Evolutionary conservation across 2,113 vertebrate species (phyloP), one percentile per base, ranked within the genome.

Genomic region (Lota lota): DNA sequence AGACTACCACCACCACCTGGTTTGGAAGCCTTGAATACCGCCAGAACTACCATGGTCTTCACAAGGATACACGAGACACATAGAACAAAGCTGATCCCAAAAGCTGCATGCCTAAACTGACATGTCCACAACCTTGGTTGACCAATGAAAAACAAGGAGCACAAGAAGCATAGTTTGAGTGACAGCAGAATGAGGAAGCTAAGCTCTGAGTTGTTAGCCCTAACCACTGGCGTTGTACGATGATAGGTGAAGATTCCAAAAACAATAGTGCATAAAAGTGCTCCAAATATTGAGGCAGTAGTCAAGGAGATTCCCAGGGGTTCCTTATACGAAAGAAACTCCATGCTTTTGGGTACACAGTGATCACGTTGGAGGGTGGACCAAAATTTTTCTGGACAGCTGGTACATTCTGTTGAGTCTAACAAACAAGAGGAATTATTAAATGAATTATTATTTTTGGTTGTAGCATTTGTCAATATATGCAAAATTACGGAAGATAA

Each of bases 201-300:
- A 64, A 90, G 79, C 67, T 90, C 88, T 22, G 87, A 88, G 74
- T 91, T 91, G 64, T 90, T 90, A 66, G 89, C 90, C 40, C 65
- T 84, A 18, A 91, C 86, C 20, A 91, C 88, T 0, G 89, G 85
- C 5, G 88, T 82, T 1, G 73, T 61, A 22, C 77, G 87, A 72
- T 90, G 65, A 63, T 10, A 72, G 18, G 83, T 85, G 68, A 89
- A 91, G 1, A 88, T 68, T 10, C 77, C 62, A 1, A 78, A 67
- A 20, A 80, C 79, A 50, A 71, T 63, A 5, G 86, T 62, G 24
- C 87, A 68, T 11, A 87, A 57, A 50, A 70, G 81, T 8, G 83
- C 81, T 0, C 90, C 88, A 40, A 71, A 18, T 5, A 90, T 51
- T 57, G 90, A 90, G 24, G 82, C 82, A 0, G 22, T 40, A n/a